Evolutionary conservation across 2,888 invertebrate species (phyloP), one percentile per base, ranked within the genome.

Genomic region (Ornithoptera priamus): DNA sequence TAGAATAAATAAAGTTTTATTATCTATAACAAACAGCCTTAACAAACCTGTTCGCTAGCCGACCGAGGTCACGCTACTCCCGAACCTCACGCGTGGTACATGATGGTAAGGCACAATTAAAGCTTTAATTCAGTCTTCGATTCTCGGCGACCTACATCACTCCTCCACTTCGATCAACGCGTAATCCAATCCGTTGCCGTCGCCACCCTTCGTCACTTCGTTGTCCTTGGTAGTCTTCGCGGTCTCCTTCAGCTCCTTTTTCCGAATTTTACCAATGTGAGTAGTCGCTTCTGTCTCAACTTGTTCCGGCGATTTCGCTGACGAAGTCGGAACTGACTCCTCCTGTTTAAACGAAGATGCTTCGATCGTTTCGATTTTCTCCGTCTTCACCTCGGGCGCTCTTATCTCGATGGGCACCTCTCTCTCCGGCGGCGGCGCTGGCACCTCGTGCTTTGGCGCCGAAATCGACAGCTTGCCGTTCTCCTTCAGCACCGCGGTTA

Each of bases 241-340:
- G 2, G 84, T 83, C 3, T 85, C 83, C 68, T 92, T 92, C 24
- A 92, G 75, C 30, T 92, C 92, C 78, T 92, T 92, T 81, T 92
- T 92, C 66, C 91, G 82, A n/a, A 89, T 92, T 75, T 92, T 92
- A 0, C 92, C 91, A 1, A 86, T 82, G 71, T 90, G 88, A 0
- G 89, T 88, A 3, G 90, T 89, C 1, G 88, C 87, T 74, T 89
- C 90, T 18, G 81, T 57, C 17, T 88, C 89, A 17, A 86, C 68
- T 69, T 87, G 85, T 50, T 88, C 88, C 0, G 88, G 70, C 0
- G 89, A 84, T 2, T 81, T 77, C 18, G 80, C 82, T 5, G 81
- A 70, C 0, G 80, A 70, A 3, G 76, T 69, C 12, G 71, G 64
- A 8, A 70, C 68, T 6, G 71, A 69, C 20, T 79, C 75, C 22